Percentiles rank a stretch among this genome's conserved stretches.
Conservation (phyloP, 2,888 invertebrate species). For the Calameuta filiformis region DNA sequence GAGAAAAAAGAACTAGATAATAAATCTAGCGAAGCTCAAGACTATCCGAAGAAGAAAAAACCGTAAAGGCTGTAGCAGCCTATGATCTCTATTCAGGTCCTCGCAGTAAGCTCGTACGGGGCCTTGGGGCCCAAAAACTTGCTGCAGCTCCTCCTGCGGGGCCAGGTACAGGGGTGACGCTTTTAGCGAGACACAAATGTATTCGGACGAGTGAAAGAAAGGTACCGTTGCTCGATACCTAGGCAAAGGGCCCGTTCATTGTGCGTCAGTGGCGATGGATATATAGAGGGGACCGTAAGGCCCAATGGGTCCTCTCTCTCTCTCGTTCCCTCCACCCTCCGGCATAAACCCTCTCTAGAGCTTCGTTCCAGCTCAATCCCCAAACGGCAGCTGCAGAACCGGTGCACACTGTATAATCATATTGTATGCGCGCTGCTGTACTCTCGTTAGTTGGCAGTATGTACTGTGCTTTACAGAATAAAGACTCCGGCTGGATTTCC, state of each 20-base stretch:
- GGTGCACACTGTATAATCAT: slow-evolving; percentile 54
- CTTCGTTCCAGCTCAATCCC: slow-evolving; percentile 31
- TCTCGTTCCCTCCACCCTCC: slow-evolving; percentile 6
- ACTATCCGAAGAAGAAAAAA: too few relatives aligned
- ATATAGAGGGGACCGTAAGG: background rate
- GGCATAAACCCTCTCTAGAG: slow-evolving; percentile 27
- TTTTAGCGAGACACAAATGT: too few relatives aligned
- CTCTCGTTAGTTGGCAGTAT: background rate
- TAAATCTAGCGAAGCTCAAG: too few relatives aligned
- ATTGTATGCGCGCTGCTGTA: slow-evolving; percentile 38
- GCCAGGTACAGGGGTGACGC: too few relatives aligned
- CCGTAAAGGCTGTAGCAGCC: too few relatives aligned
- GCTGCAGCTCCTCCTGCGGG: too few relatives aligned
- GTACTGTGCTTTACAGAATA: slow-evolving; percentile 15
- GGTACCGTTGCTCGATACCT: background rate
- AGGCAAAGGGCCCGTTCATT: background rate
- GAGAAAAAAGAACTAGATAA: too few relatives aligned
- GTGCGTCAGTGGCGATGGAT: background rate
- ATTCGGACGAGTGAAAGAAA: too few relatives aligned
- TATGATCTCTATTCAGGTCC: too few relatives aligned
- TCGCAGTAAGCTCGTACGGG: too few relatives aligned
- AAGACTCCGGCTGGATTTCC: slow-evolving; percentile 16
- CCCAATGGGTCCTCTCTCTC: slow-evolving; percentile 4
- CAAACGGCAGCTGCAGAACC: slow-evolving; percentile 40
- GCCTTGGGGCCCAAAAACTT: too few relatives aligned